Evolutionary conservation across 2,797 vertebrate genomes (phyloP).

Genomic region (Picus viridis): DNA sequence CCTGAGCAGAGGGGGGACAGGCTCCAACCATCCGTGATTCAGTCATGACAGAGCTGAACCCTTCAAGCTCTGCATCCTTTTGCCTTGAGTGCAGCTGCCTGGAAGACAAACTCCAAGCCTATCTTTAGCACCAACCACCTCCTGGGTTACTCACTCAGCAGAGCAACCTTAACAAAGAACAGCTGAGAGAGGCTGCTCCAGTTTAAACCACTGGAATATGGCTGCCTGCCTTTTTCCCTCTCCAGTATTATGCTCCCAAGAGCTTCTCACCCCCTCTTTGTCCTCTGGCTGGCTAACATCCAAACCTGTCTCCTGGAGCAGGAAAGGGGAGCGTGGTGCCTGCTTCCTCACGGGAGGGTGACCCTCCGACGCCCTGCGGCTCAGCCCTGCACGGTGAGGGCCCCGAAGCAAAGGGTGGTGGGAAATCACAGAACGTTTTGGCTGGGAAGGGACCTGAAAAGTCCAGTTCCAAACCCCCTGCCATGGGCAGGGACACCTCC

Average conservation of each 20-base stretch:
- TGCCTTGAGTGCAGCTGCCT: background rate
- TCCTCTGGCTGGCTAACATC: background rate
- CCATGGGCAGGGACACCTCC: no score
- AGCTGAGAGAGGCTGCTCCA: background rate
- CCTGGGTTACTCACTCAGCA: background rate
- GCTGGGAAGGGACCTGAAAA: no score
- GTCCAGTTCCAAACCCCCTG: no score
- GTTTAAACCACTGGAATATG: background rate
- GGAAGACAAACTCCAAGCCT: background rate
- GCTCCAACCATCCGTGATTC: background rate
- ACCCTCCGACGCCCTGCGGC: background rate
- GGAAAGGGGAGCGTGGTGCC: background rate
- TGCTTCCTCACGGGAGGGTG: background rate
- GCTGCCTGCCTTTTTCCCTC: background rate
- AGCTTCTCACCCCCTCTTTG: background rate
- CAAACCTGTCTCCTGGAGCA: background rate
- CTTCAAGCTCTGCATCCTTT: constrained; percentile 5
- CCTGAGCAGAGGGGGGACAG: background rate
- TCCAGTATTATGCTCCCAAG: background rate
- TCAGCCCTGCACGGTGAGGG: background rate
- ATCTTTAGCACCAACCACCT: constrained; percentile 17
- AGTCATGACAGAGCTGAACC: background rate
- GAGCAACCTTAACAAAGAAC: constrained; percentile 1
- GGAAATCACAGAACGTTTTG: background rate
- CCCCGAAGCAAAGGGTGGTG: background rate